A percentile compares a stretch with the other conserved stretches of the same genome.
phyloP scores from a whole-genome alignment of 2,888 invertebrate genomes.

The Hirtodrosophila alboralis region DNA sequence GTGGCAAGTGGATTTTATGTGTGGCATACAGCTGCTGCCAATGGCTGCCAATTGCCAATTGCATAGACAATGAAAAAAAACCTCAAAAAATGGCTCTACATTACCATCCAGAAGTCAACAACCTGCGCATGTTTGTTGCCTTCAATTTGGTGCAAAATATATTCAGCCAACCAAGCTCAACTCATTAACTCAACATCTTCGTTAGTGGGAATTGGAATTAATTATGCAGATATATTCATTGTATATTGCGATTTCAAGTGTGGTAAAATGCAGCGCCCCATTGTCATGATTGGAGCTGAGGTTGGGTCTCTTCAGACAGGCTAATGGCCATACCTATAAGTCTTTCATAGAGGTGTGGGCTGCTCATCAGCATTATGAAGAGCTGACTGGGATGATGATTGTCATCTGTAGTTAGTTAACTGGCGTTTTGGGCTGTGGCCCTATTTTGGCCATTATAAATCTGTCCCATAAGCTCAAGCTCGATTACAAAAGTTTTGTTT shows the following conservation, averaged over 20 bases:
- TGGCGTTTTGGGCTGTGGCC: conserved; percentile 55
- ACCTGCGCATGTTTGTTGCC: conserved; percentile 74
- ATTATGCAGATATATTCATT: conserved; percentile 80
- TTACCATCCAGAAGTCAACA: conserved; percentile 79
- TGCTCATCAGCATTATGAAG: conserved; percentile 8
- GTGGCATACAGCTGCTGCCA: conserved; percentile 50
- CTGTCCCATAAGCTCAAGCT: conserved; percentile 19
- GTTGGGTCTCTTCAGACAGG: conserved; percentile 31
- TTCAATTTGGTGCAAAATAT: conserved; percentile 72
- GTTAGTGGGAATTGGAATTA: conserved; percentile 79
- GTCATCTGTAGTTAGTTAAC: conserved; percentile 22
- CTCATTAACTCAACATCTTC: conserved; percentile 75
- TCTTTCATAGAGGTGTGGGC: conserved; percentile 54
- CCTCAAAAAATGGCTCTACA: no score
- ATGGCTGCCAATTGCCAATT: conserved; percentile 52
- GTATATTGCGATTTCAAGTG: conserved; percentile 80
- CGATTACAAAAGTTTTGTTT: conserved; percentile 48
- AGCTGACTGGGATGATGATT: conserved; percentile 32
- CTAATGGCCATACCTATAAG: conserved; percentile 38
- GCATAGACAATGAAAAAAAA: conserved; percentile 48
- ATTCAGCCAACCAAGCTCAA: conserved; percentile 31
- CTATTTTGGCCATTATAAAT: conserved; percentile 39
- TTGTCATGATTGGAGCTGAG: conserved; percentile 47
- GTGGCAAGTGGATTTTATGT: conserved; percentile 63
- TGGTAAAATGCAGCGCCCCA: conserved; percentile 76